Conservation (phyloP, 1,140 invertebrate species). For the Trigoniulus corallinus region DNA sequence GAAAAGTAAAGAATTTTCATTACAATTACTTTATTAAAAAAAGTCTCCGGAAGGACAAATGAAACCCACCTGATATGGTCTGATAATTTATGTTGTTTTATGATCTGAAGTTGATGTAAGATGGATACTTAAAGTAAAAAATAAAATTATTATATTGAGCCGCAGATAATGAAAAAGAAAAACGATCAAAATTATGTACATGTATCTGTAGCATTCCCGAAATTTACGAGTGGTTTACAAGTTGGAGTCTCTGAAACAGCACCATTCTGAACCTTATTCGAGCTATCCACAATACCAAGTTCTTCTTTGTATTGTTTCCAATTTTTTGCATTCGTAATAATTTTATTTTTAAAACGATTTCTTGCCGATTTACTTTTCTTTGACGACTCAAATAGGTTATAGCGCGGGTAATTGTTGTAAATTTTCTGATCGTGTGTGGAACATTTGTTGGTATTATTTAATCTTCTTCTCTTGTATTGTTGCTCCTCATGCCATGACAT, state of each 20-base stretch:
- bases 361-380: background rate
- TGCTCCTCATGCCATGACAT: background rate
- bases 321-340: background rate
- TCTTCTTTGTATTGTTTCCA: background rate
- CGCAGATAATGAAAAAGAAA: background rate
- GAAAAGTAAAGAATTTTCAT: too few species aligned
- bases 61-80: too few species aligned
- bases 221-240: conserved; percentile 18
- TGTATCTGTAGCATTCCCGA: conserved; percentile 14
- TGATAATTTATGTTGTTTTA: too few species aligned
- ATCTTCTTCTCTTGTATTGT: background rate
- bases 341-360: background rate
- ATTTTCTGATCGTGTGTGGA: background rate
- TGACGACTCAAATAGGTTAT: background rate
- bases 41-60: too few species aligned
- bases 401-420: background rate
- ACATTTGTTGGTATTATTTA: background rate
- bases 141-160: background rate
- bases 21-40: too few species aligned
- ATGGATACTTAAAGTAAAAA: background rate
- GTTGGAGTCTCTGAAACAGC: conserved; percentile 17
- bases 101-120: conserved; percentile 4
- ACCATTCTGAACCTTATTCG: conserved; percentile 9
- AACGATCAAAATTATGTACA: conserved; percentile 11
- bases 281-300: background rate